Base-by-base conservation (phyloP, 2,113 vertebrate species). In the Syngnathoides biaculeatus region DNA sequence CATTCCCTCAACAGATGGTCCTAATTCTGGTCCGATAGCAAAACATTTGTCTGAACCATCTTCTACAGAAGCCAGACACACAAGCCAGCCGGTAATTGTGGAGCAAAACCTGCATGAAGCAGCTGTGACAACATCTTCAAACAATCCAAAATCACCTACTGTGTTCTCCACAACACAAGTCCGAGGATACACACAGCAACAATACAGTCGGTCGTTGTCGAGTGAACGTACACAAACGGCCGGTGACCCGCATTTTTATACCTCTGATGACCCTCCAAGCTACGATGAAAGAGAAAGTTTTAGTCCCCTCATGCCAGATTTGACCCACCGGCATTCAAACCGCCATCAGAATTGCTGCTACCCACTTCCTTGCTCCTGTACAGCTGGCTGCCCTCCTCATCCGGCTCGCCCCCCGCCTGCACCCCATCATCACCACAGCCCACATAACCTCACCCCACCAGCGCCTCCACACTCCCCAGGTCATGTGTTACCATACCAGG, bases 221-320 rank as follows among this genome's bases (percentile, higher is more conserved):
- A 74, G 43, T 2, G 84, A 89, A 50, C 60, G 6, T 8, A 14
- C 67, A 26, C 82, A 77, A 4, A 85, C 77, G 26, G 75, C 64
- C 42, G 79, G 84, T 15, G 74, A 91, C 27, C 64, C 80, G 30
- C 77, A 40, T 56, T 92, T 91, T 76, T 88, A 88, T 68, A 79
- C 86, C 30, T 91, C 90, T 24, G 92, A 92, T 80, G 92, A 93
- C 67, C 92, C 92, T 5, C 92, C 92, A 8, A 92, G 92, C 64
- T 93, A 93, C 24, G 92, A 93, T 59, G 92, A 93, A 64, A 84
- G 92, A 73, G 91, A 92, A 65, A 91, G 92, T 69, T 93, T 92
- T 69, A 92, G 91, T 77, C 91, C 91, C 0, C 79, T 92, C 20
- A 59, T 81, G 68, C 87, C 85, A n/a, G 90, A 92, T 78, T 76